phyloP scores from a whole-genome alignment of 2,888 invertebrate genomes.

The Andrena chrysosceles region DNA sequence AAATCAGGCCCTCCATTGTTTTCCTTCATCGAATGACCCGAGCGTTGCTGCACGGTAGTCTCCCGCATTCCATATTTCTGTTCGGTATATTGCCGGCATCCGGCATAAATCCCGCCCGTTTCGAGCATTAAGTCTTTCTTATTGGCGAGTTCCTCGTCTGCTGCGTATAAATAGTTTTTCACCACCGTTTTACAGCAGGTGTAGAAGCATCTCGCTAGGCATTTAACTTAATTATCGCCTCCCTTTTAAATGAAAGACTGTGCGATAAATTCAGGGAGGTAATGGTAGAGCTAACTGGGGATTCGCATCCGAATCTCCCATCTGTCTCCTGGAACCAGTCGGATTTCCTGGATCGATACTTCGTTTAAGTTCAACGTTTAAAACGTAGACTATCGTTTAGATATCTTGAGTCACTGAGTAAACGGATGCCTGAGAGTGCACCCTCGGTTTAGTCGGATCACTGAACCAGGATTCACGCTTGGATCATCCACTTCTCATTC shows the following conservation, averaged over 20 bases:
- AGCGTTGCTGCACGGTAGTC: conserved; percentile 66
- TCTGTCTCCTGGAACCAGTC: neutral
- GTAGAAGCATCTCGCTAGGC: conserved; percentile 23
- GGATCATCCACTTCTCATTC: too few relatives aligned
- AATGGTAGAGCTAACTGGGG: neutral
- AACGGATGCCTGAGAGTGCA: too few relatives aligned
- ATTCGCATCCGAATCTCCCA: neutral
- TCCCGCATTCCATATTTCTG: conserved; percentile 68
- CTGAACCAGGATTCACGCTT: too few relatives aligned
- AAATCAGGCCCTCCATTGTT: conserved; percentile 82
- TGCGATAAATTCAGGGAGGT: neutral
- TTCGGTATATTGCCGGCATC: conserved; percentile 57
- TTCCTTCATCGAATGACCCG: conserved; percentile 77
- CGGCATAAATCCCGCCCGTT: conserved; percentile 59
- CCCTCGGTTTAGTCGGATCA: too few relatives aligned
- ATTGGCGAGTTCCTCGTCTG: conserved; percentile 39
- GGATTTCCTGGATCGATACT: neutral
- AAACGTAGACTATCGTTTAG: too few relatives aligned
- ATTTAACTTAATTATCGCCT: conserved; percentile 25
- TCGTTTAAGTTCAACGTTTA: too few relatives aligned
- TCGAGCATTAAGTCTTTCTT: conserved; percentile 42
- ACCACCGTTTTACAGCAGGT: conserved; percentile 41
- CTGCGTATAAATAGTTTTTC: conserved; percentile 49
- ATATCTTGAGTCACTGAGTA: too few relatives aligned
- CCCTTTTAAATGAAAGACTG: neutral